A percentile compares a stretch with the other conserved stretches of the same genome.
Evolutionary conservation across 2,797 vertebrate genomes (phyloP).

Genomic region (Paratrypauchen microcephalus): DNA sequence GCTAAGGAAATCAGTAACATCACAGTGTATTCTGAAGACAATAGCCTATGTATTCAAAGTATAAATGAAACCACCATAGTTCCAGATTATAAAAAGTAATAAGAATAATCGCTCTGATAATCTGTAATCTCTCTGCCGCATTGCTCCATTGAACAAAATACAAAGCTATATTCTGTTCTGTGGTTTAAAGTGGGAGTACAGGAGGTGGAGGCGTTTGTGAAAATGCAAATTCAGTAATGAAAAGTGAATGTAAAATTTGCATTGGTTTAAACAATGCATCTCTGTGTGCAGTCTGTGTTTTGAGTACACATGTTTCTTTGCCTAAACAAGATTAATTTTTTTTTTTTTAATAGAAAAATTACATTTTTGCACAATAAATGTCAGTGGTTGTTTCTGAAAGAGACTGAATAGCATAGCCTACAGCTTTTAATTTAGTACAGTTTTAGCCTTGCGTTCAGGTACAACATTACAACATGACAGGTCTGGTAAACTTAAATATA

Average conservation of each 20-base stretch:
- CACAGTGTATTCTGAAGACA: conserved; percentile 3
- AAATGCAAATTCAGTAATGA: background rate
- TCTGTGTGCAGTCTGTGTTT: no score
- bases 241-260: background rate
- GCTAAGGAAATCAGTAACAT: background rate
- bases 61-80: conserved; percentile 22
- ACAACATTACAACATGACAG: background rate
- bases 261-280: background rate
- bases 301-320: no score
- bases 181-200: background rate
- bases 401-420: no score
- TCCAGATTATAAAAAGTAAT: conserved; percentile 48
- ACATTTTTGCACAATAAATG: background rate
- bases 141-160: conserved; percentile 29
- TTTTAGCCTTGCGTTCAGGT: background rate
- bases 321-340: no score
- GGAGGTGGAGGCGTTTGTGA: background rate
- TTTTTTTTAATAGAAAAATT: no score
- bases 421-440: background rate
- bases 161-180: conserved; percentile 8
- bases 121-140: conserved; percentile 59
- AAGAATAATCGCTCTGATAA: conserved; percentile 40
- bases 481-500: no score
- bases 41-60: conserved; percentile 10
- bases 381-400: background rate